These are phyloP conservation scores for Mesorhabditis belari DNA, from an alignment of 2,888 invertebrate species.

Conservation along the genomic window DNA sequence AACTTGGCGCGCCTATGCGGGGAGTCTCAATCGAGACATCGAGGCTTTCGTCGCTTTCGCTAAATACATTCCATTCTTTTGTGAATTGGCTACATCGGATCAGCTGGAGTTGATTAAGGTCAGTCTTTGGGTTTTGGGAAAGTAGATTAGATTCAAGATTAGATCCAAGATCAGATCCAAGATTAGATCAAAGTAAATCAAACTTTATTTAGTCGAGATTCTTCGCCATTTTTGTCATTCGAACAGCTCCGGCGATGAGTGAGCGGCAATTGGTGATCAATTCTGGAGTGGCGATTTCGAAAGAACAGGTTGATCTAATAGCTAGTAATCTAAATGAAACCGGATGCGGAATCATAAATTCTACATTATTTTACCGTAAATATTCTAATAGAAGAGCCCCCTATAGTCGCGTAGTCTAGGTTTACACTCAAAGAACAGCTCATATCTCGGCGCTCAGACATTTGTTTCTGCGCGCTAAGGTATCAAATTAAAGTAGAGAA, in stretches of 20 bases:
- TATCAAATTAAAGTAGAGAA: too few species aligned
- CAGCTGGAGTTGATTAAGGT: slow-evolving; percentile 15
- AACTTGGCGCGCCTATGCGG: slow-evolving; percentile 15
- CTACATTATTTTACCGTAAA: too few species aligned
- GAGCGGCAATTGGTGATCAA: not conserved
- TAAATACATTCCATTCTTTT: slow-evolving; percentile 12
- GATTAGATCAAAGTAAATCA: not conserved
- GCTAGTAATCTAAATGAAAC: too few species aligned
- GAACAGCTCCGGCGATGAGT: not conserved
- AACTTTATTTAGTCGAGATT: not conserved
- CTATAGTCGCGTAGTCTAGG: too few species aligned
- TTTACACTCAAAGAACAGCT: too few species aligned
- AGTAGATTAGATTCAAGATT: too few species aligned
- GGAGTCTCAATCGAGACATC: slow-evolving; percentile 3
- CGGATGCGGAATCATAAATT: too few species aligned
- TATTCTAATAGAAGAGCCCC: too few species aligned
- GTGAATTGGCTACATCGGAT: slow-evolving; percentile 3
- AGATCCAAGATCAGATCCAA: too few species aligned
- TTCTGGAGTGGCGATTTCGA: not conserved
- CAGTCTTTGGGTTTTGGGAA: too few species aligned
- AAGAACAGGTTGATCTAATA: not conserved
- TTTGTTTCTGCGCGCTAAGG: too few species aligned
- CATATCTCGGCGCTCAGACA: too few species aligned
- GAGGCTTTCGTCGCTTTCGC: slow-evolving; percentile 10
- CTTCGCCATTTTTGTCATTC: not conserved